Evolutionary conservation across 2,888 invertebrate species (phyloP).

Genomic region (Encarsia formosa): DNA sequence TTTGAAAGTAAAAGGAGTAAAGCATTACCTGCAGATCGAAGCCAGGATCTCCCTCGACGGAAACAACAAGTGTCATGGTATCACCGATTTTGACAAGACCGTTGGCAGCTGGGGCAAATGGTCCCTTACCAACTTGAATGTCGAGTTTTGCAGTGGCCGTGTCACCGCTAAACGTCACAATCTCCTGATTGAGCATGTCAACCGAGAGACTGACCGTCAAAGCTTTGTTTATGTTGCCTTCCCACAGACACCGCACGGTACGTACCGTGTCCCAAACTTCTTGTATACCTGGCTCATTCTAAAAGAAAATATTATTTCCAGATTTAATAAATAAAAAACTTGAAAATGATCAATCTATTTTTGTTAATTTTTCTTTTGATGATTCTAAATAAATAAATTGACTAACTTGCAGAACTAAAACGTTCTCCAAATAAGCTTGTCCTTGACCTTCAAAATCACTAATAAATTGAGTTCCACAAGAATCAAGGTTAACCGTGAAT

Average conservation of each 20-base stretch:
- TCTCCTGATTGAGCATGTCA: conserved; percentile 75
- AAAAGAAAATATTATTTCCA: conserved; percentile 34
- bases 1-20: background rate
- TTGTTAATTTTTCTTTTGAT: background rate
- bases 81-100: conserved; percentile 79
- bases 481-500: conserved; percentile 70
- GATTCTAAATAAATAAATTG: background rate
- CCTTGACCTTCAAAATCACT: conserved; percentile 73
- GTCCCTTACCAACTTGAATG: conserved; percentile 72
- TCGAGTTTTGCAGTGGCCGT: conserved; percentile 76
- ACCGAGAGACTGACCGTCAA: conserved; percentile 71
- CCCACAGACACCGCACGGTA: conserved; percentile 75
- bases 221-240: conserved; percentile 73
- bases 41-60: conserved; percentile 74
- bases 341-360: background rate
- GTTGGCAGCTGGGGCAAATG: conserved; percentile 70
- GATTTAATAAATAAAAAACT: background rate
- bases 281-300: conserved; percentile 74
- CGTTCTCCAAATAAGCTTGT: conserved; percentile 75
- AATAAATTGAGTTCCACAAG: conserved; percentile 75
- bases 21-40: conserved; percentile 64
- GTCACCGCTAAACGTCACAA: conserved; percentile 80
- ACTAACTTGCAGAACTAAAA: conserved; percentile 59
- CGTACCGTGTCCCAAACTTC: conserved; percentile 78
- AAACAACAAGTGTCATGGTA: conserved; percentile 74